Percentiles rank a stretch among this genome's conserved stretches.
Evolutionary conservation across 2,113 vertebrate genomes (phyloP).

Genomic region (Sander lucioperca): DNA sequence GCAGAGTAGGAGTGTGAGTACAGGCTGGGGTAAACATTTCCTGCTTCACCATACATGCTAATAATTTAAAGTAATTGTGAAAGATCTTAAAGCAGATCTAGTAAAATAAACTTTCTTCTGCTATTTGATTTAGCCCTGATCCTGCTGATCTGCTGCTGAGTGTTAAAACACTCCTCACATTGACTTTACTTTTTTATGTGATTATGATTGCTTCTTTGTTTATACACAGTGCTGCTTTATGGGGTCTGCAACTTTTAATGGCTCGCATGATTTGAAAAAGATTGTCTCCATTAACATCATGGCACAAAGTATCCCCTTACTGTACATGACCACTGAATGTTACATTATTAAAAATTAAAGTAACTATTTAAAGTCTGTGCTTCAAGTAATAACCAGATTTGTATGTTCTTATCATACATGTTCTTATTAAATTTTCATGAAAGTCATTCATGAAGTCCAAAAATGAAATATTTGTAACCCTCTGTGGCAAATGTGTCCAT

Average conservation of each 20-base stretch:
- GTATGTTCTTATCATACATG: background rate
- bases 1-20: background rate
- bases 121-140: conserved; percentile 14
- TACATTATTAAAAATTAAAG: too few species aligned
- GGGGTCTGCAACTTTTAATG: conserved; percentile 9
- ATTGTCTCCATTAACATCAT: background rate
- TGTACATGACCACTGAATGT: background rate
- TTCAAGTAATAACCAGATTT: background rate
- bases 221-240: background rate
- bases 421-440: too few species aligned
- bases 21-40: background rate
- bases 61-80: conserved; percentile 48
- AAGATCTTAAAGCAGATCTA: background rate
- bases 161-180: conserved; percentile 41
- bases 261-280: background rate
- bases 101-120: conserved; percentile 14
- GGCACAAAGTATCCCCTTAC: too few species aligned
- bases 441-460: background rate
- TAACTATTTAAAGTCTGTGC: too few species aligned
- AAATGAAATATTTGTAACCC: background rate
- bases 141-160: conserved; percentile 47
- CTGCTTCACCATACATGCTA: conserved; percentile 19
- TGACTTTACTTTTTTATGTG: conserved; percentile 8
- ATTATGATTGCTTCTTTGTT: background rate
- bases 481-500: background rate